Percentiles rank a stretch among this genome's conserved stretches.
phyloP scores from a whole-genome alignment of 2,888 invertebrate species.

The Limnephilus rhombicus region DNA sequence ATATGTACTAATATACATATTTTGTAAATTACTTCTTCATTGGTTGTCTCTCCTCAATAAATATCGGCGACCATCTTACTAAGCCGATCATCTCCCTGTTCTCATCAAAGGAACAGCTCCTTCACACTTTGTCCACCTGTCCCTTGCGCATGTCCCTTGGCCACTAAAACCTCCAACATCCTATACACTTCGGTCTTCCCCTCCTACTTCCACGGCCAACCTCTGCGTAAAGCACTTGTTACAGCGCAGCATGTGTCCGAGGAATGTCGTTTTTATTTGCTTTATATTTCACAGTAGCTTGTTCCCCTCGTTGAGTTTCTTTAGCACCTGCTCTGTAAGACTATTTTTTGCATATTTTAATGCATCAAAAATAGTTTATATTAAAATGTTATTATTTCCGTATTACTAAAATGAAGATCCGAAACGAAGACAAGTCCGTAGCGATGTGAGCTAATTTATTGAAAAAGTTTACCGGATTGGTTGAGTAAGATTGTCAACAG shows the following conservation, averaged over 20 bases:
- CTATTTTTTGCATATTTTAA: neutral
- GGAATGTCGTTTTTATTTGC: neutral
- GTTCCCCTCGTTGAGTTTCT: neutral
- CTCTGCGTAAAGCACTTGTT: neutral
- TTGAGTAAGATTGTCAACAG: too few relatives aligned
- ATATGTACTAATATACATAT: neutral
- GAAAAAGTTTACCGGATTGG: neutral
- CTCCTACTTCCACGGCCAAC: neutral
- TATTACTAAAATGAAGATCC: neutral
- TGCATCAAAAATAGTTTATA: too few relatives aligned
- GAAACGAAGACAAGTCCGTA: neutral
- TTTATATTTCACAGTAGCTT: neutral
- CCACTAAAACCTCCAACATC: neutral
- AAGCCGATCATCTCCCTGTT: neutral
- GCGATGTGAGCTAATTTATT: neutral
- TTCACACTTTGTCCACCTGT: neutral
- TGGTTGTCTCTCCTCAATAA: neutral
- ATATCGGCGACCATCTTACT: neutral
- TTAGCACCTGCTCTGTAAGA: neutral
- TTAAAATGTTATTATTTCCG: too few relatives aligned
- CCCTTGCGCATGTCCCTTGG: too few relatives aligned
- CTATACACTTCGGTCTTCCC: neutral
- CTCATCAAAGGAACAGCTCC: neutral
- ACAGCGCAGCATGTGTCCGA: neutral
- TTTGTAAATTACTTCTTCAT: neutral